These are phyloP conservation scores for Lerema accius DNA, from an alignment of 1,140 invertebrate genomes.

Conservation along the genomic window DNA sequence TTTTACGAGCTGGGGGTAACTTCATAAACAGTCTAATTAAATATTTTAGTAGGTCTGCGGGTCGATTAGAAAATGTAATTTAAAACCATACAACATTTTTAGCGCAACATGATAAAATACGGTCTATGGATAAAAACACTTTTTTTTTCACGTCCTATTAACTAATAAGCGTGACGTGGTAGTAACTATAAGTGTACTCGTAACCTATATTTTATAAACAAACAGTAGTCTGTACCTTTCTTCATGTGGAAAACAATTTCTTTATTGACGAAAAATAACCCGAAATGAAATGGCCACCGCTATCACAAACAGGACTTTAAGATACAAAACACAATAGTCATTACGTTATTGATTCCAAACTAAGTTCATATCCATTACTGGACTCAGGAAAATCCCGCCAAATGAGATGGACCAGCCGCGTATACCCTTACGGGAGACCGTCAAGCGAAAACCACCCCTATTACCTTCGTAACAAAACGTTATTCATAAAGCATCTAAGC, in stretches of 20 bases:
- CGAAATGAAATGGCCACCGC: neutral
- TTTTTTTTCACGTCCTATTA: too few relatives aligned
- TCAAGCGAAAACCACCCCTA: constrained; percentile 1
- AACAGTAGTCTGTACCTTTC: too few relatives aligned
- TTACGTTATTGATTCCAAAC: constrained; percentile 38
- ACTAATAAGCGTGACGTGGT: too few relatives aligned
- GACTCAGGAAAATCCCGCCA: constrained; percentile 41
- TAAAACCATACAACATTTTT: too few relatives aligned
- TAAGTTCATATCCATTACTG: constrained; percentile 43
- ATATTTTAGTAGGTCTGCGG: constrained; percentile 35
- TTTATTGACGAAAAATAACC: neutral
- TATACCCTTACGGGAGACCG: constrained; percentile 35
- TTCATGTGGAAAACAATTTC: too few relatives aligned
- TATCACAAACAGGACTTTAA: constrained; percentile 1
- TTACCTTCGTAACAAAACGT: neutral
- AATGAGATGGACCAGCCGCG: constrained; percentile 42
- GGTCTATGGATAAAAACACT: too few relatives aligned
- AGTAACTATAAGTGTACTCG: too few relatives aligned
- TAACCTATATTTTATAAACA: too few relatives aligned
- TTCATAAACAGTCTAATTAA: constrained; percentile 39
- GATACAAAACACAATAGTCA: constrained; percentile 8
- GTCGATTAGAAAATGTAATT: constrained; percentile 43
- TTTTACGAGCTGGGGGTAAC: constrained; percentile 54
- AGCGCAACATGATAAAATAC: too few relatives aligned
- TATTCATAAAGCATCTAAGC: constrained; percentile 16